Evolutionary conservation across 1,140 invertebrate species (phyloP).

Genomic region (Eulimnadia texana): DNA sequence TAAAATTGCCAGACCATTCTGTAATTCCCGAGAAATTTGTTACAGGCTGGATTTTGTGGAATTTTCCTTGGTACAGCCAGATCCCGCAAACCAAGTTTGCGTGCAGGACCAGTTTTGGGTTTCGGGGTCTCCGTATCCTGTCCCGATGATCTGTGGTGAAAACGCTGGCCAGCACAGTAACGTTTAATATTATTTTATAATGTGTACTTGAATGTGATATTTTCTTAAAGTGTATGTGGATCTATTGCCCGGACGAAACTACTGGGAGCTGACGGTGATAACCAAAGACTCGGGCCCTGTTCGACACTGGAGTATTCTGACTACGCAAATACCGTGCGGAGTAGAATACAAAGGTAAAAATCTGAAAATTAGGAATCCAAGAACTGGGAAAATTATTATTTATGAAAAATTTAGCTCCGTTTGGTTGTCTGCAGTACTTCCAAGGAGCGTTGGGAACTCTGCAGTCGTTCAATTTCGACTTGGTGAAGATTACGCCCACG

Average conservation of each 20-base stretch:
- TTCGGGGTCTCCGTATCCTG: conserved; percentile 45
- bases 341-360: not conserved
- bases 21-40: too few species aligned
- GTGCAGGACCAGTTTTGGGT: conserved; percentile 50
- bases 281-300: conserved; percentile 42
- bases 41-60: conserved; percentile 53
- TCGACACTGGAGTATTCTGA: conserved; percentile 58
- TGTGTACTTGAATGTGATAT: conserved; percentile 42
- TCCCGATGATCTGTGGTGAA: conserved; percentile 59
- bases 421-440: conserved; percentile 56
- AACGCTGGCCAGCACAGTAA: conserved; percentile 60
- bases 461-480: conserved; percentile 58
- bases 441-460: conserved; percentile 44
- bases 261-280: conserved; percentile 49
- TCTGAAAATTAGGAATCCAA: not conserved
- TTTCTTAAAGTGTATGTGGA: conserved; percentile 45
- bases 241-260: conserved; percentile 43
- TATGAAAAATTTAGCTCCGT: conserved; percentile 11
- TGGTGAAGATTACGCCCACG: conserved; percentile 26
- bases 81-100: conserved; percentile 46
- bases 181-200: conserved; percentile 5
- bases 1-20: too few species aligned
- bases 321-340: conserved; percentile 42
- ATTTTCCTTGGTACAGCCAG: conserved; percentile 51
- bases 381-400: not conserved